Evolutionary conservation across 2,113 vertebrate genomes (phyloP), one percentile per base, ranked within the genome.

Genomic region (Dendrocopos noguchii): DNA sequence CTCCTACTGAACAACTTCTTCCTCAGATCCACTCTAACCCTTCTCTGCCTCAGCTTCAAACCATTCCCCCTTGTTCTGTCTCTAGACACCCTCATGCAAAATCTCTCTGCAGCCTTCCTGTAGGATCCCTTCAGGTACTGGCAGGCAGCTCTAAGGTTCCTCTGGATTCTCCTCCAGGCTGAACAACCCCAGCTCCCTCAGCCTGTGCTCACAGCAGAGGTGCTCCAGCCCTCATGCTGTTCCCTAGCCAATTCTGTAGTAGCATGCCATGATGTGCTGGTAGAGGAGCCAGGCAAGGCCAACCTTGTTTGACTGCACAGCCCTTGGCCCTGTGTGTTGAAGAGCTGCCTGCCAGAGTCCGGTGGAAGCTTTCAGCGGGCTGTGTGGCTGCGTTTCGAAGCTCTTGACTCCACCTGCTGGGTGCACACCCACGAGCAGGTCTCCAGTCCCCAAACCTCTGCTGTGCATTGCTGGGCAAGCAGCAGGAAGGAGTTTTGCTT

Each of bases 391-490:
- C 50, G 22, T 96, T 93, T 39, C 27, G 95, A 91, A 92, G 91
- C 82, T 84, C 80, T 85, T 91, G 84, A 91, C 95, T 97, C 96
- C 97, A 93, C 88, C 97, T 97, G 89, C 91, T 96, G 97, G 94
- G 80, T 80, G 71, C 91, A 84, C 27, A 55, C 85, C 64, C 92
- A 34, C 74, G 80, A 88, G 80, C 90, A 87, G 63, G 53, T 39
- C 61, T 91, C 42, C n/a, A 33, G 53, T 65, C 76, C 25, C 44
- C 59, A 34, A 87, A 72, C 65, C 80, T 90, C 79, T 93, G 74
- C 60, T 67, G 1, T 33, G 12, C 16, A 3, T 91, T 93, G 44
- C 39, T 57, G 67, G 71, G 47, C 29, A 24, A 36, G 63, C 81
- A 33, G 39, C 28, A 71, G 68, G 64, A 61, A 50, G n/a, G n/a